phyloP scores from a whole-genome alignment of 2,797 vertebrate species.

The Rachycentron canadum region DNA sequence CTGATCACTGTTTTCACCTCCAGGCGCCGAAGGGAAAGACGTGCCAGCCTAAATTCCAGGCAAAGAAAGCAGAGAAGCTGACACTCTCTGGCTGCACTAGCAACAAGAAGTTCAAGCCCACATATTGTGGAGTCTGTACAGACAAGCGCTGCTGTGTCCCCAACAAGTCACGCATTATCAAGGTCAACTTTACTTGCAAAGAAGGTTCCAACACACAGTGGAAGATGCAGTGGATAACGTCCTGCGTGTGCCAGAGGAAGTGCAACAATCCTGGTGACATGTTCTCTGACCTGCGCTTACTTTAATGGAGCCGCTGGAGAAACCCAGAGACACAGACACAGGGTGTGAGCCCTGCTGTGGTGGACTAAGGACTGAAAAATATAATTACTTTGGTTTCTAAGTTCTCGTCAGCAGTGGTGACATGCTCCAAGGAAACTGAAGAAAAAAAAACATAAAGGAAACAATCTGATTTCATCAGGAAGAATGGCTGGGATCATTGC shows the following conservation, averaged over 20 bases:
- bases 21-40: slow-evolving; percentile 92
- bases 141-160: slow-evolving; percentile 95
- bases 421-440: slow-evolving; percentile 14
- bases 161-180: slow-evolving; percentile 90
- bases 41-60: slow-evolving; percentile 91
- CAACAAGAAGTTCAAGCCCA: slow-evolving; percentile 88
- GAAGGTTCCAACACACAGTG: slow-evolving; percentile 87
- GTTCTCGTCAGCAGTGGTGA: slow-evolving; percentile 11
- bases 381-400: background rate
- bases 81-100: slow-evolving; percentile 92
- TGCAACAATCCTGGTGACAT: slow-evolving; percentile 90
- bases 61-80: slow-evolving; percentile 89
- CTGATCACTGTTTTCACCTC: background rate
- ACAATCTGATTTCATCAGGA: slow-evolving; percentile 33
- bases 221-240: slow-evolving; percentile 97
- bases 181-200: slow-evolving; percentile 91
- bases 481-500: slow-evolving; percentile 19
- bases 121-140: slow-evolving; percentile 91
- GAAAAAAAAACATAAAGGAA: slow-evolving; percentile 17
- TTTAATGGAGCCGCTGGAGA: slow-evolving; percentile 71
- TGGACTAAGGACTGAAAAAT: slow-evolving; percentile 18
- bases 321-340: slow-evolving; percentile 10
- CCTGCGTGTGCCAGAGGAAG: slow-evolving; percentile 93
- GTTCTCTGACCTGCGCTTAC: slow-evolving; percentile 91
- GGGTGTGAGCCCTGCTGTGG: background rate